phyloP scores from a whole-genome alignment of 2,797 vertebrate genomes.

The Mus minutoides region DNA sequence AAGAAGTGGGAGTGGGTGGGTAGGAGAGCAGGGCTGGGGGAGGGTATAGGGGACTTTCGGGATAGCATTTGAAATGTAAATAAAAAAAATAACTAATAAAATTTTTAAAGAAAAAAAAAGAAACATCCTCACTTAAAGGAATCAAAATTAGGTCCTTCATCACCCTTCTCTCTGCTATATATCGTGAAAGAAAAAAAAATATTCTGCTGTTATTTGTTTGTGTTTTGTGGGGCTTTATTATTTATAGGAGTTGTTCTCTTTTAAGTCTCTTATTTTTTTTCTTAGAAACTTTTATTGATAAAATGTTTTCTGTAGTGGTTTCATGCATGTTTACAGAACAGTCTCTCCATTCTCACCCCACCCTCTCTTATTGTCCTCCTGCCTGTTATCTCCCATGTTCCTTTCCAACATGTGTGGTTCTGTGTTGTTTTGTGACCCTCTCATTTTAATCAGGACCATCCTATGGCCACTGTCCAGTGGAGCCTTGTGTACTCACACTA shows the following conservation, averaged over 20 bases:
- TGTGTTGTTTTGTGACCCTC: not conserved
- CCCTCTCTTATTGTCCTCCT: not conserved
- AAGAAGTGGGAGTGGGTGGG: too few species aligned
- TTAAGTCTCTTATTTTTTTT: not conserved
- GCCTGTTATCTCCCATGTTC: not conserved
- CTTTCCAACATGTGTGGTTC: not conserved
- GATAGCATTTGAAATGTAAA: too few species aligned
- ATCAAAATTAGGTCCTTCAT: not conserved
- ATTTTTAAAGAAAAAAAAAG: not conserved
- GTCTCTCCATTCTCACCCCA: not conserved
- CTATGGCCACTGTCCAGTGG: not conserved
- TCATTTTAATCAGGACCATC: not conserved
- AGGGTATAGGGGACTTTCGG: too few species aligned
- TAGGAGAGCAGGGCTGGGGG: too few species aligned
- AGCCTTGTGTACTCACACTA: not conserved
- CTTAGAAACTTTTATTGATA: not conserved
- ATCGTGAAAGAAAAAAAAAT: not conserved
- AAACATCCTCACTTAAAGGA: slow-evolving; percentile 42
- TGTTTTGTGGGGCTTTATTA: not conserved
- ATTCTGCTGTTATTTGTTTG: not conserved
- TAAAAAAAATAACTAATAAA: too few species aligned
- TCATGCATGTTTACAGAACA: not conserved
- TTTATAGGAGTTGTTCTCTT: not conserved
- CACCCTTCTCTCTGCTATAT: not conserved
- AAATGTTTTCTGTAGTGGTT: not conserved